Conservation (phyloP, 2,888 invertebrate species). For the Sesia bembeciformis region DNA sequence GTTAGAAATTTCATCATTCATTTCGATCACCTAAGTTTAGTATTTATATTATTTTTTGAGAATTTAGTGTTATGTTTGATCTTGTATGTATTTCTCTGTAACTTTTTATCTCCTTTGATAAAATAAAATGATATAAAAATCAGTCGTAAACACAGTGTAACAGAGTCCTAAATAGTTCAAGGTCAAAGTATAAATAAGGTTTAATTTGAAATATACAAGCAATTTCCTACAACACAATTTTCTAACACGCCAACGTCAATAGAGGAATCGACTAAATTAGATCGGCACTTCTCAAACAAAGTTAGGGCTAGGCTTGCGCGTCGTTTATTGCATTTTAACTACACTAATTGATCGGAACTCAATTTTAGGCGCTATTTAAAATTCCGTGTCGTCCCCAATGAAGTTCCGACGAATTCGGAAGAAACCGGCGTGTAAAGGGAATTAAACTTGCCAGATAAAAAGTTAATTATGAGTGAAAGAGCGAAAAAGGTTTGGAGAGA, state of each 20-base stretch:
- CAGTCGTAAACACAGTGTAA: too few species aligned
- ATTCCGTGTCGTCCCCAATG: slow-evolving; percentile 22
- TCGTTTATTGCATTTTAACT: slow-evolving; percentile 65
- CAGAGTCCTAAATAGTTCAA: too few species aligned
- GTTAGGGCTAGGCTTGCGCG: slow-evolving; percentile 42
- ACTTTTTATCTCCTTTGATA: too few species aligned
- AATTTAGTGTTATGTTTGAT: too few species aligned
- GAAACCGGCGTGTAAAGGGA: background rate
- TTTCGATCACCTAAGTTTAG: too few species aligned
- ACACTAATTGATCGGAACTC: slow-evolving; percentile 58
- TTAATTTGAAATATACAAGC: too few species aligned
- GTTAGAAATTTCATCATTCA: too few species aligned
- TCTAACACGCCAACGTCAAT: slow-evolving; percentile 26
- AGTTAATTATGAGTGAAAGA: background rate
- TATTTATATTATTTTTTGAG: too few species aligned
- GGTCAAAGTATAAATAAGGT: too few species aligned
- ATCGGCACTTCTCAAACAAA: slow-evolving; percentile 55
- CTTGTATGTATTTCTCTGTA: too few species aligned
- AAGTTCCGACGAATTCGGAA: slow-evolving; percentile 1
- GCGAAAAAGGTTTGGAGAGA: background rate
- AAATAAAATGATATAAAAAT: too few species aligned
- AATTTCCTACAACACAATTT: too few species aligned
- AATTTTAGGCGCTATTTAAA: slow-evolving; percentile 34
- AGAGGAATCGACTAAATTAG: slow-evolving; percentile 35
- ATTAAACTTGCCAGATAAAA: background rate